Evolutionary conservation across 2,888 invertebrate genomes (phyloP).

Genomic region (Cantharis nigra): DNA sequence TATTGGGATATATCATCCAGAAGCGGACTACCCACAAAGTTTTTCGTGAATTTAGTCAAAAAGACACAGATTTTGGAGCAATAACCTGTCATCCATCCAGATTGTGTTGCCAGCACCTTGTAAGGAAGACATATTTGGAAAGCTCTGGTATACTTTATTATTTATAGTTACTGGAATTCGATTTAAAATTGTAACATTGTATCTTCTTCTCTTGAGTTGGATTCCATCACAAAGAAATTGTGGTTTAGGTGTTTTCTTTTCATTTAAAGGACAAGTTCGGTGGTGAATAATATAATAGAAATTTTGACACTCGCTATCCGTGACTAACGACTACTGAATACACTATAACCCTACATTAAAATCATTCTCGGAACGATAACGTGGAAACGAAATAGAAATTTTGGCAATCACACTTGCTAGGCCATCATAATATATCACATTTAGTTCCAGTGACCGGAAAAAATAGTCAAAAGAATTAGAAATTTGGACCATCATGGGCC

Average conservation of each 20-base stretch:
- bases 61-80: no score
- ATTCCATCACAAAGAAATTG: background rate
- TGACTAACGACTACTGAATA: slow-evolving; percentile 17
- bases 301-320: slow-evolving; percentile 16
- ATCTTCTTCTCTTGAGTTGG: background rate
- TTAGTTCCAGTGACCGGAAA: slow-evolving; percentile 10
- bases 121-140: no score
- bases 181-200: background rate
- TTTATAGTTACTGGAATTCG: background rate
- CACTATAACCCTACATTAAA: slow-evolving; percentile 26
- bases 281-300: slow-evolving; percentile 4
- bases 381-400: slow-evolving; percentile 16
- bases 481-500: background rate
- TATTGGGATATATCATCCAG: background rate
- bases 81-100: no score
- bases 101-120: no score
- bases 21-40: background rate
- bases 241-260: slow-evolving; percentile 3
- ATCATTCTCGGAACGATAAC: slow-evolving; percentile 8
- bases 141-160: no score
- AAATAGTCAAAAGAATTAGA: background rate
- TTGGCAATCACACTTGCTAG: slow-evolving; percentile 16
- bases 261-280: background rate
- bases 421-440: slow-evolving; percentile 27
- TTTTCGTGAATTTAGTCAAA: no score